A percentile compares a stretch with the other conserved stretches of the same genome.
These are phyloP conservation scores for Siderastrea radians DNA, from an alignment of 92 coral and sea anemone genomes.

Conservation along the genomic window DNA sequence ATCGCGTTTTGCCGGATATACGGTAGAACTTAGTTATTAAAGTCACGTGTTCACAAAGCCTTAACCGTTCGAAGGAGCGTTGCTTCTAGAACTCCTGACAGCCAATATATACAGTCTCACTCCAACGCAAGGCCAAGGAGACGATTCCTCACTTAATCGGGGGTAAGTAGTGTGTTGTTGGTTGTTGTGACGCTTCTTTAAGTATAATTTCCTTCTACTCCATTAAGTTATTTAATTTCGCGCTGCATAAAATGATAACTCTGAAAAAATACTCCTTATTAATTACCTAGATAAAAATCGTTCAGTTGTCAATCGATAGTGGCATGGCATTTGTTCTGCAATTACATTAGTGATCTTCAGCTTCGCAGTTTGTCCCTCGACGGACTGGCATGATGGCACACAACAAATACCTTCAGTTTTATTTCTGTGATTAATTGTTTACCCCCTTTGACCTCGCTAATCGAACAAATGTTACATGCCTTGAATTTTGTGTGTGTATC, in stretches of 20 bases:
- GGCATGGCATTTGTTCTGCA: conserved; percentile 21
- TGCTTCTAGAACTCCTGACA: neutral
- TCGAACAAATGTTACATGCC: no score
- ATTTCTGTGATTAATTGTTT: neutral
- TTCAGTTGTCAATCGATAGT: neutral
- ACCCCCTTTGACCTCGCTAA: neutral
- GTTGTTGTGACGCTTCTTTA: neutral
- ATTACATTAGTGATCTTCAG: conserved; percentile 13
- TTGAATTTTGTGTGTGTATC: no score
- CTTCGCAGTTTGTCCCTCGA: conserved; percentile 12
- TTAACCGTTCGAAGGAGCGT: conserved; percentile 2
- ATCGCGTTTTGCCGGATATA: neutral
- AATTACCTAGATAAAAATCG: conserved; percentile 25
- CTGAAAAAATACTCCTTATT: neutral
- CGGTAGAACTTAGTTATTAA: neutral
- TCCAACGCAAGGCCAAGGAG: conserved; percentile 9
- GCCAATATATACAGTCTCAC: conserved; percentile 14
- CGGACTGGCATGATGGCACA: neutral
- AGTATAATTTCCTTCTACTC: neutral
- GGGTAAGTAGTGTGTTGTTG: conserved; percentile 15
- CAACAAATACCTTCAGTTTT: neutral
- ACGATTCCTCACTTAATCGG: neutral
- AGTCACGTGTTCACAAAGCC: conserved; percentile 14
- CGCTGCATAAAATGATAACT: neutral
- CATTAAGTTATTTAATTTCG: neutral